Percentiles rank a stretch among this genome's conserved stretches.
These are phyloP conservation scores for Drepana arcuata DNA, from an alignment of 1,140 invertebrate species.

Conservation along the genomic window DNA sequence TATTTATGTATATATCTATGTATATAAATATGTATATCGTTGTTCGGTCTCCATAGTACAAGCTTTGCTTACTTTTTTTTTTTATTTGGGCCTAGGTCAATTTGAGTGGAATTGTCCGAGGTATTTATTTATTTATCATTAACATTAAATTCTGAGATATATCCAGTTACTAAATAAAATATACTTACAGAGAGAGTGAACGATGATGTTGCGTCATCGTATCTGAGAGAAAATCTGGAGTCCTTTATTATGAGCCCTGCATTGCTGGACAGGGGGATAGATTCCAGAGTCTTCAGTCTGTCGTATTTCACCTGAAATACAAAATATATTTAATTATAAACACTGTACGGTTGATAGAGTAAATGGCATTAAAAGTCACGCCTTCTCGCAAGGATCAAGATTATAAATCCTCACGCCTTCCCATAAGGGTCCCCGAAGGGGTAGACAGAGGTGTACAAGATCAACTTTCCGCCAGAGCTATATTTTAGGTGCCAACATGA, in stretches of 20 bases:
- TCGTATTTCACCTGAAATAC: slow-evolving; percentile 71
- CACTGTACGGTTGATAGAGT: neutral
- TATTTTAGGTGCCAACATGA: no score
- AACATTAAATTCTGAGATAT: neutral
- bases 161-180: neutral
- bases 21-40: no score
- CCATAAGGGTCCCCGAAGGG: no score
- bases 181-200: slow-evolving; percentile 82
- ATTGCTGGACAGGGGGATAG: slow-evolving; percentile 83
- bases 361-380: neutral
- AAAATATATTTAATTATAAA: slow-evolving; percentile 3
- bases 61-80: no score
- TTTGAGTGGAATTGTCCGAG: no score
- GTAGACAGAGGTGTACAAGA: no score
- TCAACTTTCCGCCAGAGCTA: no score
- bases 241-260: slow-evolving; percentile 88
- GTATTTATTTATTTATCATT: no score
- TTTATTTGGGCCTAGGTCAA: no score
- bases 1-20: no score
- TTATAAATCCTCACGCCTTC: no score
- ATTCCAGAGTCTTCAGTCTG: slow-evolving; percentile 67
- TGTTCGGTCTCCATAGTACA: no score
- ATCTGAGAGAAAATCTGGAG: slow-evolving; percentile 87
- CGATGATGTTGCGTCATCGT: slow-evolving; percentile 83
- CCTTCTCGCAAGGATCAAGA: neutral